Evolutionary conservation across 2,113 vertebrate genomes (phyloP), one percentile per base, ranked within the genome.

Genomic region (Shinisaurus crocodilurus): DNA sequence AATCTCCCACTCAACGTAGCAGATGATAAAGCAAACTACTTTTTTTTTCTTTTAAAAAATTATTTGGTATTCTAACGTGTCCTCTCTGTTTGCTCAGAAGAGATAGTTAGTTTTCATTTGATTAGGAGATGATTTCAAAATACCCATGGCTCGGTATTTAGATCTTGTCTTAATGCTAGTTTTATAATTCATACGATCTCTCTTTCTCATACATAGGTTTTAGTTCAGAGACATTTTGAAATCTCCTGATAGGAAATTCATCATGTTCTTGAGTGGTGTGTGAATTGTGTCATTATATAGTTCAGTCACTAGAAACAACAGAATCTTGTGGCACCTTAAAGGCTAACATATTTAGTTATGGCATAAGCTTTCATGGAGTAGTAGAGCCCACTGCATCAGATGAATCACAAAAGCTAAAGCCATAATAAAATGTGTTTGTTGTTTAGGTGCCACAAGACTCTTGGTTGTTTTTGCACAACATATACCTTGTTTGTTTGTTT

Each of bases 21-120:
- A 92, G 86, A 86, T 96, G 93, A 94, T 88, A 94, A 96, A 95
- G 79, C 89, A 90, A 91, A 88, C 54, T 79, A 77, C 34, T 85
- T 84, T 85, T 94, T 80, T 91, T n/a, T n/a, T n/a, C n/a, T n/a
- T n/a, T n/a, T 43, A 87, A 54, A 29, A 50, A 91, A 95, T 82
- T 74, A 79, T 79, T 69, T 69, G 45, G 23, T 45, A 89, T 85
- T 89, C 88, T 45, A 45, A 90, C 57, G 40, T 75, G 27, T 69
- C 16, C 67, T 20, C 48, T 75, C 74, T 84, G 40, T 89, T 76
- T 89, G 57, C 54, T 89, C 43, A 67, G 70, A 85, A 15, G 32
- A 85, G 27, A 89, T 45, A 8, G 37, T 88, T 80, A 80, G 79
- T 90, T 90, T 88, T 85, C 74, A 85, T 90, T 84, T 79, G 89